These are phyloP conservation scores for Cryptus viduatorius DNA, from an alignment of 2,888 invertebrate genomes.

Conservation along the genomic window DNA sequence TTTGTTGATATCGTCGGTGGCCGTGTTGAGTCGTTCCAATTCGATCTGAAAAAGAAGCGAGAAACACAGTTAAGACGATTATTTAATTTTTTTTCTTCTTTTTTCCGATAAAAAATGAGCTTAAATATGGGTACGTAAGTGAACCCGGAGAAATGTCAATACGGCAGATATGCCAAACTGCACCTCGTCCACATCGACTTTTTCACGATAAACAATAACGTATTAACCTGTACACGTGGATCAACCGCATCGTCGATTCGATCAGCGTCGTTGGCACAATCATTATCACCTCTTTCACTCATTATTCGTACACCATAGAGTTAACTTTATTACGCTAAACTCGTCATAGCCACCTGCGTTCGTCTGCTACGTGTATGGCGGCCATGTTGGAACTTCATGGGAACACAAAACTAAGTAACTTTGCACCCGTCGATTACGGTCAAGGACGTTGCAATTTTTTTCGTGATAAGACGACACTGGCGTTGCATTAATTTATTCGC, in stretches of 20 bases:
- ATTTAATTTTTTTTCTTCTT: slow-evolving; percentile 16
- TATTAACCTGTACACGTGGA: slow-evolving; percentile 92
- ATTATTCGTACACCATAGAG: slow-evolving; percentile 66
- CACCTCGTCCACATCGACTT: slow-evolving; percentile 36
- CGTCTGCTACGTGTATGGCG: slow-evolving; percentile 83
- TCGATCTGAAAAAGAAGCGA: slow-evolving; percentile 88
- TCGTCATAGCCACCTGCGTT: slow-evolving; percentile 81
- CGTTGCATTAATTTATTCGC: background rate
- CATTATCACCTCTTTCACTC: slow-evolving; percentile 77
- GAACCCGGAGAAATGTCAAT: slow-evolving; percentile 39
- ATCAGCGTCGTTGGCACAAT: slow-evolving; percentile 79
- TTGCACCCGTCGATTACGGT: slow-evolving; percentile 48
- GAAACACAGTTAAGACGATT: slow-evolving; percentile 25
- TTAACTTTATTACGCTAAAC: slow-evolving; percentile 76
- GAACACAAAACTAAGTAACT: background rate
- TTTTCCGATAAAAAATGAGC: background rate
- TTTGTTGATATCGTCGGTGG: slow-evolving; percentile 96
- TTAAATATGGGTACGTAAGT: background rate
- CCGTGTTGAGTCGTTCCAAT: slow-evolving; percentile 94
- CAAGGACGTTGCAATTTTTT: slow-evolving; percentile 39
- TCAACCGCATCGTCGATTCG: slow-evolving; percentile 89
- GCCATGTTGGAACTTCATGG: slow-evolving; percentile 80
- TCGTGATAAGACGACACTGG: slow-evolving; percentile 30
- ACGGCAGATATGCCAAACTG: slow-evolving; percentile 73
- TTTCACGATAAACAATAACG: slow-evolving; percentile 81